These are phyloP conservation scores for Sycophila texana DNA, from an alignment of 2,888 invertebrate species.

Conservation along the genomic window DNA sequence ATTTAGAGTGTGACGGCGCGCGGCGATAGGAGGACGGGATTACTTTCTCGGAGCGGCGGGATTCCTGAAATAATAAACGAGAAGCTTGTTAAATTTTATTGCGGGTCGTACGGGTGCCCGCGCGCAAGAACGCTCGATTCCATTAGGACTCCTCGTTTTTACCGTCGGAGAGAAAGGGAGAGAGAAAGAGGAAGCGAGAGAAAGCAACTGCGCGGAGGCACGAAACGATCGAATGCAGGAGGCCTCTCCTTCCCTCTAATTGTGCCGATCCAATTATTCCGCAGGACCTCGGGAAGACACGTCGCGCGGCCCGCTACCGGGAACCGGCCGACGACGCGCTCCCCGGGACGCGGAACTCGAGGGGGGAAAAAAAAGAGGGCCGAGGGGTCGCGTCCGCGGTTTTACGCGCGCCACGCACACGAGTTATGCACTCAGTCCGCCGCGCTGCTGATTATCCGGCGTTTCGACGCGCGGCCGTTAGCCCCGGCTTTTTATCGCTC, in stretches of 20 bases:
- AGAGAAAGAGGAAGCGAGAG: not conserved
- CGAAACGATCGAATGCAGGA: conserved; percentile 50
- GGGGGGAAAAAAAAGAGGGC: conserved; percentile 11
- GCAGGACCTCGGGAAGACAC: conserved; percentile 51
- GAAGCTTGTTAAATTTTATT: conserved; percentile 72
- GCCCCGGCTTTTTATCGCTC: conserved; percentile 7
- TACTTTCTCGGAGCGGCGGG: conserved; percentile 59
- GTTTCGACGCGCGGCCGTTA: conserved; percentile 15
- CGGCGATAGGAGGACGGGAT: conserved; percentile 59
- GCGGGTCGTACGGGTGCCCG: conserved; percentile 58
- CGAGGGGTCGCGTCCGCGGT: not conserved
- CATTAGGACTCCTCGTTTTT: conserved; percentile 61
- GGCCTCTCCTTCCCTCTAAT: conserved; percentile 60
- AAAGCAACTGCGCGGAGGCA: not conserved
- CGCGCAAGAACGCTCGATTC: conserved; percentile 64
- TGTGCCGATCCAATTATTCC: conserved; percentile 68
- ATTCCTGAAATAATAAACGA: conserved; percentile 70
- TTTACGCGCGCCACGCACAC: not conserved
- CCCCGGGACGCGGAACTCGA: not conserved
- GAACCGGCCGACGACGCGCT: not conserved
- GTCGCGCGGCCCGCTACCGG: conserved; percentile 24
- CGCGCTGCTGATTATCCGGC: conserved; percentile 27
- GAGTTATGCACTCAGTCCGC: conserved; percentile 36
- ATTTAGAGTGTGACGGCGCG: conserved; percentile 16
- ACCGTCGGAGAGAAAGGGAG: conserved; percentile 50